These are phyloP conservation scores for Blastobasis adustella DNA, from an alignment of 2,888 invertebrate species.

Conservation along the genomic window DNA sequence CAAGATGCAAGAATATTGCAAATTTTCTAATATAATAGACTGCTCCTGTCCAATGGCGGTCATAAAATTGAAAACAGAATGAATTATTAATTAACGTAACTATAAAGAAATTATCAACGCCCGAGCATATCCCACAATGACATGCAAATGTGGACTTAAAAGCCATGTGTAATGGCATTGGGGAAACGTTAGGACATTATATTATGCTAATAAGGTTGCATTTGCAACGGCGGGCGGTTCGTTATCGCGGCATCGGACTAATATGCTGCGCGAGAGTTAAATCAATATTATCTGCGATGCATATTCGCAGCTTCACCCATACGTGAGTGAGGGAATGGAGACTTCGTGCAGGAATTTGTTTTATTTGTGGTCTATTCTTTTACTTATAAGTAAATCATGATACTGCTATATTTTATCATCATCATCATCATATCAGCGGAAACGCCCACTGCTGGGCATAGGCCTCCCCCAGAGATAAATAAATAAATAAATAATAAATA, in stretches of 20 bases:
- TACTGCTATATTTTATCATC: not conserved
- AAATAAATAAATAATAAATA: no score
- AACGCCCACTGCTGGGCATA: not conserved
- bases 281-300: constrained; percentile 11
- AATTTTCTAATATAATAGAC: no score
- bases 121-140: not conserved
- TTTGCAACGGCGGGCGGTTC: constrained; percentile 4
- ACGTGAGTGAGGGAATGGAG: constrained; percentile 15
- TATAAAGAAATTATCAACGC: no score
- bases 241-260: constrained; percentile 10
- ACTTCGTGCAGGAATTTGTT: not conserved
- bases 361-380: not conserved
- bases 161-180: constrained; percentile 30
- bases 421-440: not conserved
- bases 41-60: no score
- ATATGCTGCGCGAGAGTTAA: constrained; percentile 14
- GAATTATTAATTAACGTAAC: no score
- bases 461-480: no score
- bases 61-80: no score
- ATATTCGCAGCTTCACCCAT: constrained; percentile 8
- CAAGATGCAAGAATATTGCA: no score
- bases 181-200: constrained; percentile 3
- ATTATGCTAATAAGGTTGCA: constrained; percentile 6
- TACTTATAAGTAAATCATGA: not conserved
- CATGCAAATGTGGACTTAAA: constrained; percentile 2